phyloP scores from a whole-genome alignment of 1,140 invertebrate genomes.

The Marisa cornuarietis region DNA sequence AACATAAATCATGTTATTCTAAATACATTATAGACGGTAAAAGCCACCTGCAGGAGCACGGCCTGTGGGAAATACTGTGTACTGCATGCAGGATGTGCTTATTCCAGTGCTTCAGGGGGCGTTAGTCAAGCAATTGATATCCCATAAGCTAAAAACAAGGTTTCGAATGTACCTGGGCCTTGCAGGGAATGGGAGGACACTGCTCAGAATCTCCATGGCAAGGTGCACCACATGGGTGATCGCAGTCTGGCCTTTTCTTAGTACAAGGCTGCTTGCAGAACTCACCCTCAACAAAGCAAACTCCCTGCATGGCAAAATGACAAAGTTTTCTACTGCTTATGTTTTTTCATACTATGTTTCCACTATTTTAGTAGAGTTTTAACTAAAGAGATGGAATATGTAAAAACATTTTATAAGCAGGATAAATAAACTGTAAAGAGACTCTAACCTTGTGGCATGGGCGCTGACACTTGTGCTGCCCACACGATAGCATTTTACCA shows the following conservation, averaged over 20 bases:
- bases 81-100: too few relatives aligned
- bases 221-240: constrained; percentile 80
- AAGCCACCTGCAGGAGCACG: too few relatives aligned
- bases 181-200: constrained; percentile 78
- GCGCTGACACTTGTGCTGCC: constrained; percentile 80
- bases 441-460: constrained; percentile 76
- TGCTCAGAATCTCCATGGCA: constrained; percentile 76
- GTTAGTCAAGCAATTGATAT: too few relatives aligned
- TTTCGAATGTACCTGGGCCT: constrained; percentile 65
- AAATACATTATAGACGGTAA: background rate
- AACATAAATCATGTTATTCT: too few relatives aligned
- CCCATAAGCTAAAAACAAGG: background rate
- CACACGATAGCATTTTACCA: constrained; percentile 79
- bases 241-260: constrained; percentile 75
- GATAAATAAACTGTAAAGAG: background rate
- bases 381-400: too few relatives aligned
- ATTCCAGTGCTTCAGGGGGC: too few relatives aligned
- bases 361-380: too few relatives aligned
- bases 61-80: too few relatives aligned
- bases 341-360: too few relatives aligned
- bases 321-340: too few relatives aligned
- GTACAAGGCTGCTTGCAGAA: constrained; percentile 84
- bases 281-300: constrained; percentile 71
- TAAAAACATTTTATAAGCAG: too few relatives aligned
- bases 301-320: constrained; percentile 39